Conservation (phyloP, 2,113 vertebrate genomes). For the Ascaphus truei region DNA sequence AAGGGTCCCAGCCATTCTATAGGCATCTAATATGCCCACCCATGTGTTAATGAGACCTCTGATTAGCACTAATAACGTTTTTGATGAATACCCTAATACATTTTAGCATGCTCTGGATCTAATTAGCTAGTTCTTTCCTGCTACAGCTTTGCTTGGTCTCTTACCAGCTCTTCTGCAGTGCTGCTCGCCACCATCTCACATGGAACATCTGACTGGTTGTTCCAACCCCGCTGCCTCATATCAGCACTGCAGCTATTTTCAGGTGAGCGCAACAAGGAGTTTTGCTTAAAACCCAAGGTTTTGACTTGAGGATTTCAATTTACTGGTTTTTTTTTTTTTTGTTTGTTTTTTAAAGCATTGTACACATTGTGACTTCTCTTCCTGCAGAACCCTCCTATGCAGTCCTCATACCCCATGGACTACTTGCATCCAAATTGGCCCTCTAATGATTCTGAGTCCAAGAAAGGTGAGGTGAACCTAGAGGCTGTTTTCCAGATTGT, state of each 20-base stretch:
- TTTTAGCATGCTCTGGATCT: too few species aligned
- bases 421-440: slow-evolving; percentile 49
- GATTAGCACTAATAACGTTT: too few species aligned
- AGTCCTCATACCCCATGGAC: slow-evolving; percentile 57
- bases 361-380: slow-evolving; percentile 22
- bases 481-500: slow-evolving; percentile 71
- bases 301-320: too few species aligned
- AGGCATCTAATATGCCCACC: too few species aligned
- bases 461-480: slow-evolving; percentile 61
- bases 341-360: slow-evolving; percentile 25
- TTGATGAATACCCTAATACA: too few species aligned
- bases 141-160: slow-evolving; percentile 34
- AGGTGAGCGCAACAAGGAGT: slow-evolving; percentile 48
- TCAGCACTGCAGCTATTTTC: slow-evolving; percentile 55
- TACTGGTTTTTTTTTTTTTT: slow-evolving; percentile 34
- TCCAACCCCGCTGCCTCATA: slow-evolving; percentile 44
- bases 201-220: slow-evolving; percentile 43
- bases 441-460: slow-evolving; percentile 47
- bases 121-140: not conserved
- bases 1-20: too few species aligned
- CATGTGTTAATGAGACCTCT: too few species aligned
- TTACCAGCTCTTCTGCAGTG: slow-evolving; percentile 50
- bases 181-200: slow-evolving; percentile 44
- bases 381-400: slow-evolving; percentile 54
- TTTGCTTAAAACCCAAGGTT: not conserved